These are phyloP conservation scores for Agapostemon virescens DNA, from an alignment of 2,888 invertebrate species.

Conservation along the genomic window DNA sequence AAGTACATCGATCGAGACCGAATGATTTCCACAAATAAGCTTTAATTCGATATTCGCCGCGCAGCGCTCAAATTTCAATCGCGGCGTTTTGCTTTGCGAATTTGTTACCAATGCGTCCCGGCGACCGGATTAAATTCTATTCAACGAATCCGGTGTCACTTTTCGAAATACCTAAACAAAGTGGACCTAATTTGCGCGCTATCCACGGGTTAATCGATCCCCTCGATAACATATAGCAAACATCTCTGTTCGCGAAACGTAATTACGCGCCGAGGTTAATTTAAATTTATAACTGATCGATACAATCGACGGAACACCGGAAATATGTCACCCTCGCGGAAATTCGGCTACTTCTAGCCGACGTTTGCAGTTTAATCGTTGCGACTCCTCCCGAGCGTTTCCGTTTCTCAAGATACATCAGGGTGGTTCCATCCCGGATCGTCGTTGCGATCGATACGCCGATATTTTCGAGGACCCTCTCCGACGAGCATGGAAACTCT, in stretches of 20 bases:
- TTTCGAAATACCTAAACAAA: background rate
- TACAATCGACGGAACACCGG: background rate
- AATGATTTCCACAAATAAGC: background rate
- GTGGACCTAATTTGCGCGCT: background rate
- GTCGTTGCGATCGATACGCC: background rate
- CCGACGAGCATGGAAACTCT: background rate
- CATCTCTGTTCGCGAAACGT: background rate
- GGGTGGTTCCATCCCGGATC: background rate
- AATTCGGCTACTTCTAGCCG: background rate
- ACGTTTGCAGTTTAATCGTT: background rate
- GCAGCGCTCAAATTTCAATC: background rate
- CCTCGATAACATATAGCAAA: background rate
- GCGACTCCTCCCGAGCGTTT: background rate
- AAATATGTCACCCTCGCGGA: background rate
- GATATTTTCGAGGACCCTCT: background rate
- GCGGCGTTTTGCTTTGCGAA: background rate
- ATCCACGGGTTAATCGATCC: background rate
- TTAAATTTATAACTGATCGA: background rate
- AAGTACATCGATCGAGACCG: background rate
- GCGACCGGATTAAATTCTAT: background rate
- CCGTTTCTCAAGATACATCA: too few relatives aligned
- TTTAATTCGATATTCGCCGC: background rate
- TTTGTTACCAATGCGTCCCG: background rate
- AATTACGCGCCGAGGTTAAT: background rate
- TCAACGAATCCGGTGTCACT: background rate